These are phyloP conservation scores for Acipenser oxyrinchus DNA, from an alignment of 2,797 vertebrate species.

Conservation along the genomic window DNA sequence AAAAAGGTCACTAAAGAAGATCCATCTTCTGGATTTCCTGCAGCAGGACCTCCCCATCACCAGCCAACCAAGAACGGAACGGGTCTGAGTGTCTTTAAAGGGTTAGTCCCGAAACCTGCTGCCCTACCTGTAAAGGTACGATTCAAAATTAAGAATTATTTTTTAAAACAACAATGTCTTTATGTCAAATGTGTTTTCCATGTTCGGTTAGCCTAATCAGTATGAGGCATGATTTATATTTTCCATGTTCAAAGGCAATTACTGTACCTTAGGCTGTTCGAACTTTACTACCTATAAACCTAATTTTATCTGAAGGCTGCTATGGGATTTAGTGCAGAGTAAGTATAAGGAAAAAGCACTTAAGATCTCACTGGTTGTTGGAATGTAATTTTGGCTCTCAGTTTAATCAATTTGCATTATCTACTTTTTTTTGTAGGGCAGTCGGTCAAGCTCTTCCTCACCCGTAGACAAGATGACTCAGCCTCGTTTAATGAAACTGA, in stretches of 20 bases:
- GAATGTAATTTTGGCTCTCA: not conserved
- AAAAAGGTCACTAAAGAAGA: conserved; percentile 64
- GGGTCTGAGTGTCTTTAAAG: conserved; percentile 52
- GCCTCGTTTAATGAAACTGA: conserved; percentile 58
- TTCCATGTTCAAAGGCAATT: no score
- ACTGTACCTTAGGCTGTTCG: no score
- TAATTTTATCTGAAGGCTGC: not conserved
- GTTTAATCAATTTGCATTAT: conserved; percentile 8
- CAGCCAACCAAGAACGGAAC: conserved; percentile 50
- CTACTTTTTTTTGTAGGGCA: conserved; percentile 38
- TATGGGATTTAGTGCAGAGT: not conserved
- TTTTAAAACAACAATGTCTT: not conserved
- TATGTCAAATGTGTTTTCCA: not conserved
- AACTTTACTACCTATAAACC: no score
- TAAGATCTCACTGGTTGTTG: not conserved
- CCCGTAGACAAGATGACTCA: conserved; percentile 58
- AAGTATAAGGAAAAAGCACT: not conserved
- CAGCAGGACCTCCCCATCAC: conserved; percentile 42
- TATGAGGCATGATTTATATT: not conserved
- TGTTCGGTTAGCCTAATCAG: not conserved
- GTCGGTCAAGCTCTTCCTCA: conserved; percentile 58
- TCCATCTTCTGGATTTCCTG: conserved; percentile 50
- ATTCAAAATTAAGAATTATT: not conserved
- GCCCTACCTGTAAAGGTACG: conserved; percentile 52
- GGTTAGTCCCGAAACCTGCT: conserved; percentile 51